Base-by-base conservation (phyloP, 2,888 invertebrate species). In the Deilephila elpenor region DNA sequence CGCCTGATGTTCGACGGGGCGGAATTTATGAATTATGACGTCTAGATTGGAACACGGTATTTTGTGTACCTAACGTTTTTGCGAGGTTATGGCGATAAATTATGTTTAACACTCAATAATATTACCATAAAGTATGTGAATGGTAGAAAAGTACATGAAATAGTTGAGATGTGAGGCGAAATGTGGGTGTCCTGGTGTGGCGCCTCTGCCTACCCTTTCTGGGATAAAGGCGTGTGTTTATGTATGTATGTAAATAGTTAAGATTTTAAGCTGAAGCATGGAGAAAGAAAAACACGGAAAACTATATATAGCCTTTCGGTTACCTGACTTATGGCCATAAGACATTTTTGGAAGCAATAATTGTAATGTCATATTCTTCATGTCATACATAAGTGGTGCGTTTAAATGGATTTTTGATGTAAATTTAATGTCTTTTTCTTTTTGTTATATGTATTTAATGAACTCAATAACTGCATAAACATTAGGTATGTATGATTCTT, bases 1-100 rank as follows among this genome's bases (percentile, higher is more conserved):
- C 83, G 74, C 78, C 80, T 78, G 74, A 76, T 29, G 74, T 32
- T 76, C 25, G 25, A 20, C 44, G 44, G 67, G 67, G 8, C 44
- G 6, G 37, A 64, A 64, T 67, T 67, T 64, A 72, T 67, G 17
- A 25, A 72, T 74, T 71, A 44, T 56, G 72, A 59, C 64, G 64
- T 67, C 64, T 72, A 25, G n/a, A 51, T 56, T 34, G 64, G 32
- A 62, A n/a, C 53, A 73, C 67, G 64, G 67, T 77, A 75, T 75
- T 72, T 70, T 71, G 70, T 73, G 59, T 64, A 64, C 64, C 20
- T 44, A 44, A 37, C 11, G 44, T 44, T 32, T 17, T 19, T 14
- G 32, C 61, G 32, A 5, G 60, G 17, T 61, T 32, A 19, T 32
- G 61, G 11, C 3, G 32, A 5, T 11, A 6, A 32, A 61, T 29